phyloP scores from a whole-genome alignment of 2,113 vertebrate genomes.

The Megaceryle torquata region DNA sequence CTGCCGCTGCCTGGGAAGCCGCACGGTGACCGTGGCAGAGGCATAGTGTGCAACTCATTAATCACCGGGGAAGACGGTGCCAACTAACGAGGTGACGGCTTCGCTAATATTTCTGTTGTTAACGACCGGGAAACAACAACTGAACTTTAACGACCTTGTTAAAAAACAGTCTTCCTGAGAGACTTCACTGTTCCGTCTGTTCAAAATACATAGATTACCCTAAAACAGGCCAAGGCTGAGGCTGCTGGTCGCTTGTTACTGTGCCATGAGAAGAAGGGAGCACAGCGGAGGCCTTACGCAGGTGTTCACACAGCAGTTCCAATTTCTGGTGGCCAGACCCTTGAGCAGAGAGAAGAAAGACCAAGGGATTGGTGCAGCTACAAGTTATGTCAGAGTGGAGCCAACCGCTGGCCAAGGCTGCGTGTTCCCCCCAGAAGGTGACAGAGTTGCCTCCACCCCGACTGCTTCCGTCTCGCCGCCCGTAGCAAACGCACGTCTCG shows the following conservation, averaged over 20 bases:
- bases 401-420: background rate
- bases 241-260: background rate
- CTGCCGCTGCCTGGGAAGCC: background rate
- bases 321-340: background rate
- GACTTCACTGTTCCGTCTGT: fast-evolving
- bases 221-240: background rate
- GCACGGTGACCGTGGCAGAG: background rate
- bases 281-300: background rate
- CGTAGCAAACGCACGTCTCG: background rate
- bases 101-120: conserved; percentile 19
- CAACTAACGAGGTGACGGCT: background rate
- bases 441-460: background rate
- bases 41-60: background rate
- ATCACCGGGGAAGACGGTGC: conserved; percentile 4
- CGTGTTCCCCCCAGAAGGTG: background rate
- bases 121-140: background rate
- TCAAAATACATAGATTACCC: background rate
- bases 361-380: fast-evolving
- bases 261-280: background rate
- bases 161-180: background rate
- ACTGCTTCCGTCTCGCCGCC: fast-evolving
- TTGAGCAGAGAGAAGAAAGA: background rate
- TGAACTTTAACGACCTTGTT: background rate
- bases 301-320: background rate
- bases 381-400: fast-evolving